These are phyloP conservation scores for Elachura formosa DNA, from an alignment of 2,113 vertebrate species.

Conservation along the genomic window DNA sequence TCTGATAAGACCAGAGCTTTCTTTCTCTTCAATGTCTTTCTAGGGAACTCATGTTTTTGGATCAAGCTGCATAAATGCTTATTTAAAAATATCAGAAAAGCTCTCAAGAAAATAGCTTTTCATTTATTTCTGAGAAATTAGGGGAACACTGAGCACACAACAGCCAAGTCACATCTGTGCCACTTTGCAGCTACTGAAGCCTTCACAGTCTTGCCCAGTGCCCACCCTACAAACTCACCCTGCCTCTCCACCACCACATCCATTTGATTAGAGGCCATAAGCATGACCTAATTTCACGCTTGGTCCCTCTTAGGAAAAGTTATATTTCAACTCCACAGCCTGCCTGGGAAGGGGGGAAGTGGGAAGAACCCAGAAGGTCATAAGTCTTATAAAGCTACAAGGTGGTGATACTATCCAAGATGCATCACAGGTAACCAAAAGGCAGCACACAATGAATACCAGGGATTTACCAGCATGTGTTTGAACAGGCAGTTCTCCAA, in stretches of 20 bases:
- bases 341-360: neutral
- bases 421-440: neutral
- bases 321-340: neutral
- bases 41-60: neutral
- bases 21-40: neutral
- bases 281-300: neutral
- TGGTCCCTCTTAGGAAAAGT: neutral
- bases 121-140: neutral
- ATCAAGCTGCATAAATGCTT: neutral
- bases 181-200: neutral
- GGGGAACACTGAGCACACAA: accelerated
- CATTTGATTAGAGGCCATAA: too few relatives aligned
- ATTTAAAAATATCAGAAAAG: neutral
- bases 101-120: neutral
- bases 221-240: neutral
- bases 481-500: neutral
- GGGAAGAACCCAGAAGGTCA: neutral
- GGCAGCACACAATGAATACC: neutral
- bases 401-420: neutral
- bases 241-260: neutral
- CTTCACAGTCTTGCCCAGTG: neutral
- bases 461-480: neutral
- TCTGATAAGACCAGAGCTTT: accelerated
- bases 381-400: neutral
- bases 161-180: neutral